Conservation (phyloP, 2,797 vertebrate genomes). For the Eidolon dupreanum region DNA sequence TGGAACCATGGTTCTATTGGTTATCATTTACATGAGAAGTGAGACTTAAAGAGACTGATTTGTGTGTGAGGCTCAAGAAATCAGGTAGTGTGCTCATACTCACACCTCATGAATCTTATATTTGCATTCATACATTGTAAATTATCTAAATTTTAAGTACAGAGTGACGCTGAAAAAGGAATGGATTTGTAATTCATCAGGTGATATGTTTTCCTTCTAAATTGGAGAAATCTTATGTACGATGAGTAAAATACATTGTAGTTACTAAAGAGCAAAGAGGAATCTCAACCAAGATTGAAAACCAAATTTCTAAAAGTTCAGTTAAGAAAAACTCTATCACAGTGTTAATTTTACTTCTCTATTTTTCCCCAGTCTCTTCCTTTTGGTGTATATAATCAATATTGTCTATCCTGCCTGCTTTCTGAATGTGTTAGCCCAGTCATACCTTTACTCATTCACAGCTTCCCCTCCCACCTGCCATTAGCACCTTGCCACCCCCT, state of each 20-base stretch:
- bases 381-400: neutral
- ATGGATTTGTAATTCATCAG: constrained; percentile 10
- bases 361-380: neutral
- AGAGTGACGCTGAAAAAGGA: neutral
- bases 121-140: constrained; percentile 1
- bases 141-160: constrained; percentile 54
- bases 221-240: neutral
- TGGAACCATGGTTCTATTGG: neutral
- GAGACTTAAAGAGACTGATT: neutral
- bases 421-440: neutral
- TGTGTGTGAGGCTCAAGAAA: neutral
- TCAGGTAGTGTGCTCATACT: neutral
- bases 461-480: neutral
- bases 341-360: neutral
- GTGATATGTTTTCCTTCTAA: constrained; percentile 30
- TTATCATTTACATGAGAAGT: neutral
- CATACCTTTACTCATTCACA: neutral
- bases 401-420: neutral
- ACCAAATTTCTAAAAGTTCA: constrained; percentile 9
- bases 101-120: neutral
- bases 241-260: neutral
- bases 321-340: neutral
- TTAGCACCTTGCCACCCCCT: neutral
- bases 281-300: neutral
- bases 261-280: neutral